A percentile compares a stretch with the other conserved stretches of the same genome.
Conservation (phyloP, 2,888 invertebrate genomes). For the Drosophila maculinotata region DNA sequence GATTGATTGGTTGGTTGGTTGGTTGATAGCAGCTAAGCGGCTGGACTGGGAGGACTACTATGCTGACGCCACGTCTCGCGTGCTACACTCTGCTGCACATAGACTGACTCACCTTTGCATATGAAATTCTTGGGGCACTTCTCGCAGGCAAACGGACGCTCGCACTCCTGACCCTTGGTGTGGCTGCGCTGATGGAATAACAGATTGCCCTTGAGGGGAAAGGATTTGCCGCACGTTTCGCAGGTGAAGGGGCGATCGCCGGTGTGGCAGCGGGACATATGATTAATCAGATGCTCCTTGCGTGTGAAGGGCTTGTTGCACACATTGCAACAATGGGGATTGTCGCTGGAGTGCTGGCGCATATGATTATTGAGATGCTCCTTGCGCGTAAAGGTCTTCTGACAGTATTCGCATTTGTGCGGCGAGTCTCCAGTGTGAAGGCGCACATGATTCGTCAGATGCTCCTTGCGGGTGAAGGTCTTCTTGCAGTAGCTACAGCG, state of each 20-base stretch:
- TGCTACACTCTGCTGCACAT: slow-evolving; percentile 32
- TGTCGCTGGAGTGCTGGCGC: slow-evolving; percentile 94
- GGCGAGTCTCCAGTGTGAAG: slow-evolving; percentile 94
- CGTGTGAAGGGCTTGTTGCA: slow-evolving; percentile 94
- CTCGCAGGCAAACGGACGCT: slow-evolving; percentile 91
- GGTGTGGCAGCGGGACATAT: slow-evolving; percentile 89
- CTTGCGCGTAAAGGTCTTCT: slow-evolving; percentile 94
- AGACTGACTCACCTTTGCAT: slow-evolving; percentile 89
- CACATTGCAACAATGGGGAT: slow-evolving; percentile 93
- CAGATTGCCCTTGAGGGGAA: slow-evolving; percentile 93
- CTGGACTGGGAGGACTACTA: slow-evolving; percentile 57
- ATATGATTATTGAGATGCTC: slow-evolving; percentile 94
- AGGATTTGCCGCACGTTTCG: slow-evolving; percentile 94
- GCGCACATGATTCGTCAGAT: slow-evolving; percentile 93
- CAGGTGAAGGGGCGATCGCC: slow-evolving; percentile 94
- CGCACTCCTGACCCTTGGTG: slow-evolving; percentile 89
- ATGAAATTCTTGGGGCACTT: slow-evolving; percentile 94
- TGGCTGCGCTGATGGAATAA: slow-evolving; percentile 95
- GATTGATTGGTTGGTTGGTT: slow-evolving; percentile 3
- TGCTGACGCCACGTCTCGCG: slow-evolving; percentile 75
- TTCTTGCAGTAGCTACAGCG: slow-evolving; percentile 86
- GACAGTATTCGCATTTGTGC: slow-evolving; percentile 93
- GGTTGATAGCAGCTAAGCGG: slow-evolving; percentile 17
- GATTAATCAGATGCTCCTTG: slow-evolving; percentile 94
- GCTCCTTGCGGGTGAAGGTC: slow-evolving; percentile 93